A percentile compares a stretch with the other conserved stretches of the same genome.
These are phyloP conservation scores for Lypha dubia DNA, from an alignment of 2,888 invertebrate genomes.

Conservation along the genomic window DNA sequence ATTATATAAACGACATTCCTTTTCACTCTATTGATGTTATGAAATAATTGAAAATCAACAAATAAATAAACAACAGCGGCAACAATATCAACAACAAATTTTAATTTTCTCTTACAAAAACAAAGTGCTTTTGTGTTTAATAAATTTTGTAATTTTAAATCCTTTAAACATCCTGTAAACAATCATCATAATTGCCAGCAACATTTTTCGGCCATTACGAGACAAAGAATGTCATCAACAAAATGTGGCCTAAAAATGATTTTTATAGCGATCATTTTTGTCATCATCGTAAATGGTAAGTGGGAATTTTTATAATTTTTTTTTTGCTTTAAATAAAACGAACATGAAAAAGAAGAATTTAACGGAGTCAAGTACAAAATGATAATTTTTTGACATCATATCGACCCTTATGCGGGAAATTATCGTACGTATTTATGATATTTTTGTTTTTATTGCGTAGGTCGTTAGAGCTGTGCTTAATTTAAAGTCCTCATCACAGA, in stretches of 20 bases:
- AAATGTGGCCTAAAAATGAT: constrained; percentile 83
- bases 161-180: constrained; percentile 20
- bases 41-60: constrained; percentile 23
- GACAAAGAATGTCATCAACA: constrained; percentile 82
- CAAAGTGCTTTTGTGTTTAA: constrained; percentile 20
- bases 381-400: no score
- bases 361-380: background rate
- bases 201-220: constrained; percentile 64
- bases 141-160: constrained; percentile 6
- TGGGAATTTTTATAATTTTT: constrained; percentile 32
- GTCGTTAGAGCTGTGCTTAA: no score
- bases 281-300: constrained; percentile 84
- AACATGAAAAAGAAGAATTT: background rate
- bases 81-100: background rate
- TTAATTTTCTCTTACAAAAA: background rate
- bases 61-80: background rate
- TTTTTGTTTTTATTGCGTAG: no score
- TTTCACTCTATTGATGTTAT: constrained; percentile 2
- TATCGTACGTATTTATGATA: no score
- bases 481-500: no score
- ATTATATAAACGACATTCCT: constrained; percentile 18
- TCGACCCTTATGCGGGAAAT: no score
- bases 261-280: constrained; percentile 83
- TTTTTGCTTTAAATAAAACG: background rate
- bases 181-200: constrained; percentile 62